phyloP scores from a whole-genome alignment of 2,797 vertebrate genomes.

The Eupleurogrammus muticus region DNA sequence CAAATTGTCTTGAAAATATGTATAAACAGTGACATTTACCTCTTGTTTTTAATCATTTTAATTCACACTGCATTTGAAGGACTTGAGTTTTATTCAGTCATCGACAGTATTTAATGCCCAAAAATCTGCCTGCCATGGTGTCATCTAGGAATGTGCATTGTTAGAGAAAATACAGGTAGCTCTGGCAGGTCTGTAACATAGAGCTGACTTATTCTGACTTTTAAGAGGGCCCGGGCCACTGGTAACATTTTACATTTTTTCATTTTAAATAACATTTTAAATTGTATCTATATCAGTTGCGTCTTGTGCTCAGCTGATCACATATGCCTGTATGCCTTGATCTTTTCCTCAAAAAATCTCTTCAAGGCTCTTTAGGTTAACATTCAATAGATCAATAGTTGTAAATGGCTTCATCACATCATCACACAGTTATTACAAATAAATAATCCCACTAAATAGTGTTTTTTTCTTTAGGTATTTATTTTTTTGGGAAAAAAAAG shows the following conservation, averaged over 20 bases:
- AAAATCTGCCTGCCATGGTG: background rate
- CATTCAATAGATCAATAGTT: conserved; percentile 83
- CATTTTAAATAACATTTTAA: too few relatives aligned
- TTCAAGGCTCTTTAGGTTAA: conserved; percentile 83
- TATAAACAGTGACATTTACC: background rate
- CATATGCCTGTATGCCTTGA: too few relatives aligned
- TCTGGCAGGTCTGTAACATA: conserved; percentile 19
- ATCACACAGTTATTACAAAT: too few relatives aligned
- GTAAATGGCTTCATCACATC: conserved; percentile 85
- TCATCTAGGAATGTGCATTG: conserved; percentile 9
- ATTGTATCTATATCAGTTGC: conserved; percentile 76
- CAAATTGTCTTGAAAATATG: background rate
- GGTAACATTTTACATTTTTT: conserved; percentile 71
- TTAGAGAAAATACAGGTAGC: conserved; percentile 21
- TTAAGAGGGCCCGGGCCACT: conserved; percentile 52
- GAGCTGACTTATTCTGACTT: conserved; percentile 24
- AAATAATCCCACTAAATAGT: conserved; percentile 39
- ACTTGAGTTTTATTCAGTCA: conserved; percentile 1
- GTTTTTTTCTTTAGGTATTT: conserved; percentile 16
- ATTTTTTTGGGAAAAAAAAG: too few relatives aligned
- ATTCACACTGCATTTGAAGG: conserved; percentile 6
- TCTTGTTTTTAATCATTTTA: background rate
- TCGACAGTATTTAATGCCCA: background rate
- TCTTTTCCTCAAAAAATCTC: conserved; percentile 81
- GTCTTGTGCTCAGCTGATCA: conserved; percentile 73